A percentile compares a stretch with the other conserved stretches of the same genome.
Conservation (phyloP, 92 coral and sea anemone genomes). For the Palythoa grandiflora region DNA sequence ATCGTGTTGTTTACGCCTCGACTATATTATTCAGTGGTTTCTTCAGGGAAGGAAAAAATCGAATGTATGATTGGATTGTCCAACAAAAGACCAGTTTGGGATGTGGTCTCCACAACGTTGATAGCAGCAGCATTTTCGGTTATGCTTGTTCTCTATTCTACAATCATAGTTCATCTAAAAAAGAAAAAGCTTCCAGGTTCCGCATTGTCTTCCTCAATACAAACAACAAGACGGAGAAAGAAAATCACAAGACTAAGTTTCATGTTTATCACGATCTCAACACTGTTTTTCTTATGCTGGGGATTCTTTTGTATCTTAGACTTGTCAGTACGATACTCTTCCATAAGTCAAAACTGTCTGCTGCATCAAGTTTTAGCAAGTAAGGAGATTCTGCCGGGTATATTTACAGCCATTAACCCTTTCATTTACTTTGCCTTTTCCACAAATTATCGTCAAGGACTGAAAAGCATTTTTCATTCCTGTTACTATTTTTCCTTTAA, state of each 20-base stretch:
- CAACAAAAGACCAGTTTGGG: background rate
- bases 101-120: background rate
- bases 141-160: slow-evolving; percentile 3
- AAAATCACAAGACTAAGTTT: background rate
- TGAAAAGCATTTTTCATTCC: background rate
- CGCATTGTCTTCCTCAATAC: background rate
- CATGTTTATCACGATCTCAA: background rate
- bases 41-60: background rate
- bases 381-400: background rate
- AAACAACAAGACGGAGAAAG: slow-evolving; percentile 1
- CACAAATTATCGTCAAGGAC: slow-evolving; percentile 20
- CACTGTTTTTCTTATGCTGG: background rate
- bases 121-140: background rate
- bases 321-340: background rate
- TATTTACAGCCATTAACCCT: slow-evolving; percentile 2
- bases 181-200: background rate
- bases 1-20: background rate
- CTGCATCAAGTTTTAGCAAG: background rate
- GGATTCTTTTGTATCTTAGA: background rate
- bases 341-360: background rate
- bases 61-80: background rate
- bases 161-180: background rate
- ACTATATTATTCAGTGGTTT: background rate
- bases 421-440: slow-evolving; percentile 1
- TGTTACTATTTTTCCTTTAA: background rate